Percentiles rank a stretch among this genome's conserved stretches.
phyloP scores from a whole-genome alignment of 2,888 invertebrate genomes.

The Cerastis rubricosa region DNA sequence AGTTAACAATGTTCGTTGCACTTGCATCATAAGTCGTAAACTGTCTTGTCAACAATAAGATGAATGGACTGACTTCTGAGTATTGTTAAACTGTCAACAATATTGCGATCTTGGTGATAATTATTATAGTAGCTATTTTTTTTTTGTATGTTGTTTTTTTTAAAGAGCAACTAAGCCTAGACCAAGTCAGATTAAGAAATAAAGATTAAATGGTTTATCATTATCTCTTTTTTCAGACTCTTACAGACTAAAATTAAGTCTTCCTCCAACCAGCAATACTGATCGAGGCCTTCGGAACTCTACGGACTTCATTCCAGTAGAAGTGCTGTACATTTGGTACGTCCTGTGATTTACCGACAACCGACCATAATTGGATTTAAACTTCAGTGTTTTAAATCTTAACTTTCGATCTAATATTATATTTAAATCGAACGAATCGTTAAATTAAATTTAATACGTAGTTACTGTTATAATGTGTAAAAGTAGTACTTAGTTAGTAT shows the following conservation, averaged over 20 bases:
- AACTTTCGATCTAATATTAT: not conserved
- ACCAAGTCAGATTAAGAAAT: not conserved
- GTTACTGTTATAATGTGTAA: not conserved
- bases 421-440: not conserved
- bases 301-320: not conserved
- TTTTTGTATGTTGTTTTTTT: not conserved
- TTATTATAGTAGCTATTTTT: not conserved
- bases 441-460: no score
- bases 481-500: not conserved
- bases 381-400: not conserved
- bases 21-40: not conserved
- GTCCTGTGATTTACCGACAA: not conserved
- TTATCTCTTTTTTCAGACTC: not conserved
- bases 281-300: not conserved
- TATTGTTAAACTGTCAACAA: not conserved
- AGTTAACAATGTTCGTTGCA: constrained; percentile 13
- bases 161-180: not conserved
- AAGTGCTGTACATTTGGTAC: not conserved
- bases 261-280: not conserved
- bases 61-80: not conserved
- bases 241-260: not conserved
- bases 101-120: not conserved
- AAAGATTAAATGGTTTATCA: not conserved
- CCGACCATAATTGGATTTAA: not conserved
- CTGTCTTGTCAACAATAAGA: not conserved